These are phyloP conservation scores for Phataginus tricuspis DNA, from an alignment of 2,797 vertebrate genomes.

Conservation along the genomic window DNA sequence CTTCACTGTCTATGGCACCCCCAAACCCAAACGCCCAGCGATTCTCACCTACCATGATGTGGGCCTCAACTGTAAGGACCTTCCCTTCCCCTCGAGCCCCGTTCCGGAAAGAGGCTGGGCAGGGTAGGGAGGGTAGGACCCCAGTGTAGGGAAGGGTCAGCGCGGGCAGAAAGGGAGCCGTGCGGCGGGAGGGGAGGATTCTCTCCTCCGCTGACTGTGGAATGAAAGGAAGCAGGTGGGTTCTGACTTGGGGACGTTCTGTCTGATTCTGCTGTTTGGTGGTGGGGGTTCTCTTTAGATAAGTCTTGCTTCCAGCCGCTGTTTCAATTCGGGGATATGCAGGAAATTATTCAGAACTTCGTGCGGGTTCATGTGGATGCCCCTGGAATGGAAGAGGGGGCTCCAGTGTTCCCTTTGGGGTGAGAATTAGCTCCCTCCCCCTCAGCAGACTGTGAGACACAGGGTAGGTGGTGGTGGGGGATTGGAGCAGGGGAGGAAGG, in stretches of 20 bases:
- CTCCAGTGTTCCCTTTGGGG: conserved; percentile 90
- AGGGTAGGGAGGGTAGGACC: not conserved
- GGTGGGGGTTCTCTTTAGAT: conserved; percentile 85
- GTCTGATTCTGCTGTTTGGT: conserved; percentile 56
- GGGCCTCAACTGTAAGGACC: conserved; percentile 92
- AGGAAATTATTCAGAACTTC: conserved; percentile 96
- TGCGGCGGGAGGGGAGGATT: not conserved
- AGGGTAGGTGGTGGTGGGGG: not conserved
- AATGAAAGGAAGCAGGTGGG: not conserved
- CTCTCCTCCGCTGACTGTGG: not conserved
- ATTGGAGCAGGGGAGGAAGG: not conserved
- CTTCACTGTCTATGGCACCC: conserved; percentile 92
- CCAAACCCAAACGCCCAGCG: conserved; percentile 91
- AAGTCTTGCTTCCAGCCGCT: conserved; percentile 94
- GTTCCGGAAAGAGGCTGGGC: conserved; percentile 20
- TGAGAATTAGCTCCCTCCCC: conserved; percentile 76
- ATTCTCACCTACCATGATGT: conserved; percentile 95
- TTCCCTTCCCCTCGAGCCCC: not conserved
- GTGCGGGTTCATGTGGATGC: conserved; percentile 93
- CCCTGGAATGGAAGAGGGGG: conserved; percentile 93
- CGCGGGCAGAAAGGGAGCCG: not conserved
- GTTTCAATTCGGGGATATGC: conserved; percentile 95
- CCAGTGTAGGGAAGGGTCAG: not conserved
- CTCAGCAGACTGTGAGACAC: not conserved
- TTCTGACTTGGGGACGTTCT: not conserved